Percentiles rank a stretch among this genome's conserved stretches.
phyloP scores from a whole-genome alignment of 2,797 vertebrate genomes.

The Mycteria americana region DNA sequence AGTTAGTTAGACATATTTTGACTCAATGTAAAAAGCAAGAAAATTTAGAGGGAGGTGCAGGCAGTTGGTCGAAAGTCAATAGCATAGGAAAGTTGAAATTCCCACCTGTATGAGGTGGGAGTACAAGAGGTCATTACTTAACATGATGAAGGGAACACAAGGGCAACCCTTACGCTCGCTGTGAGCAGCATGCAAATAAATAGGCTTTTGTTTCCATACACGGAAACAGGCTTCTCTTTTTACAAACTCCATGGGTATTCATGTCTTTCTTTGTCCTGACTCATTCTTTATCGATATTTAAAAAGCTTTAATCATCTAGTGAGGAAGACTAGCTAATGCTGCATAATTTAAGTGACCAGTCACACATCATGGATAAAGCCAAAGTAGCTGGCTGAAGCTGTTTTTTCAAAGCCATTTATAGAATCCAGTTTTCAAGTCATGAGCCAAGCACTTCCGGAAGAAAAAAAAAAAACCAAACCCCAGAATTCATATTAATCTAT shows the following conservation, averaged over 20 bases:
- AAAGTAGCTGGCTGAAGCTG: neutral
- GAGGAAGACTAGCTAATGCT: neutral
- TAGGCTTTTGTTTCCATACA: neutral
- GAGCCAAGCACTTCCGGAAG: neutral
- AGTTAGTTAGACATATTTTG: neutral
- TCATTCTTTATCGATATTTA: neutral
- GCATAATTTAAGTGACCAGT: neutral
- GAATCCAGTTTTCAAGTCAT: neutral
- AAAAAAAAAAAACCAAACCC: neutral
- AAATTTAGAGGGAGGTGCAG: neutral
- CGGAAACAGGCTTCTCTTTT: neutral
- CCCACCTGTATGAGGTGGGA: neutral
- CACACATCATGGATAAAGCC: neutral
- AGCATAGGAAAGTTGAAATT: neutral
- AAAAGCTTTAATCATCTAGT: neutral
- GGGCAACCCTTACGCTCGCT: neutral
- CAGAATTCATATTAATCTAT: neutral
- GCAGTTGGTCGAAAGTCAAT: neutral
- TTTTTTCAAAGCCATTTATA: neutral
- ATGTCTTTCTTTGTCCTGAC: neutral
- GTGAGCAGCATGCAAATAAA: neutral
- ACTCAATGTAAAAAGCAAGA: neutral
- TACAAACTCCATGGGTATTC: neutral
- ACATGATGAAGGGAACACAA: neutral
- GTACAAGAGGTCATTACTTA: neutral